phyloP scores from a whole-genome alignment of 2,888 invertebrate species.

The Mamestra brassicae region DNA sequence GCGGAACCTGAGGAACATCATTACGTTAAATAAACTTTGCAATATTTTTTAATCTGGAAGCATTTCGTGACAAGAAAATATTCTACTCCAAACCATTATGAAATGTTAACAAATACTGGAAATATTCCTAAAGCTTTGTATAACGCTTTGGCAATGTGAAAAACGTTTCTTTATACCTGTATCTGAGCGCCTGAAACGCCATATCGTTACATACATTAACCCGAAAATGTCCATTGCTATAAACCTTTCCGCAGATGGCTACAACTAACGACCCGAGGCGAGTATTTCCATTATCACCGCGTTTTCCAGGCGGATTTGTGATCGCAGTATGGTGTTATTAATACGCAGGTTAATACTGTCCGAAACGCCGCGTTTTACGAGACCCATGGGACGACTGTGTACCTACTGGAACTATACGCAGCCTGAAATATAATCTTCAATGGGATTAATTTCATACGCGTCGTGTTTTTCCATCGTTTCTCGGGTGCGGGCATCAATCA shows the following conservation, averaged over 20 bases:
- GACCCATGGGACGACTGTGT: constrained; percentile 31
- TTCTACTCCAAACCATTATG: constrained; percentile 4
- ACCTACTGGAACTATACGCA: constrained; percentile 13
- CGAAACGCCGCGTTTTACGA: constrained; percentile 44
- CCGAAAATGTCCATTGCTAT: constrained; percentile 43
- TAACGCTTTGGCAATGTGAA: neutral
- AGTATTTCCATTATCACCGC: constrained; percentile 53
- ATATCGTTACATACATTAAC: constrained; percentile 45
- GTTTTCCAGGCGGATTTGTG: constrained; percentile 46
- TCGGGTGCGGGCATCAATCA: constrained; percentile 71
- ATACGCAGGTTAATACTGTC: constrained; percentile 42
- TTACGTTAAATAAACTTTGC: constrained; percentile 20
- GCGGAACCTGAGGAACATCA: constrained; percentile 18
- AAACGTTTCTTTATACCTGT: constrained; percentile 11
- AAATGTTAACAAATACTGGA: constrained; percentile 10
- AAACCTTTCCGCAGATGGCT: constrained; percentile 48
- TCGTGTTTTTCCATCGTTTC: constrained; percentile 55
- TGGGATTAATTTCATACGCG: constrained; percentile 57
- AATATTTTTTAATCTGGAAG: constrained; percentile 16
- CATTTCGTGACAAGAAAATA: constrained; percentile 16
- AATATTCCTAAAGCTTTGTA: constrained; percentile 19
- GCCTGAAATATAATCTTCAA: constrained; percentile 36
- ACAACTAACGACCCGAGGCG: constrained; percentile 48
- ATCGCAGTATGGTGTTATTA: constrained; percentile 47
- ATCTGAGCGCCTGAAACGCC: constrained; percentile 25